These are phyloP conservation scores for Clunio marinus DNA, from an alignment of 2,888 invertebrate species.

Conservation along the genomic window DNA sequence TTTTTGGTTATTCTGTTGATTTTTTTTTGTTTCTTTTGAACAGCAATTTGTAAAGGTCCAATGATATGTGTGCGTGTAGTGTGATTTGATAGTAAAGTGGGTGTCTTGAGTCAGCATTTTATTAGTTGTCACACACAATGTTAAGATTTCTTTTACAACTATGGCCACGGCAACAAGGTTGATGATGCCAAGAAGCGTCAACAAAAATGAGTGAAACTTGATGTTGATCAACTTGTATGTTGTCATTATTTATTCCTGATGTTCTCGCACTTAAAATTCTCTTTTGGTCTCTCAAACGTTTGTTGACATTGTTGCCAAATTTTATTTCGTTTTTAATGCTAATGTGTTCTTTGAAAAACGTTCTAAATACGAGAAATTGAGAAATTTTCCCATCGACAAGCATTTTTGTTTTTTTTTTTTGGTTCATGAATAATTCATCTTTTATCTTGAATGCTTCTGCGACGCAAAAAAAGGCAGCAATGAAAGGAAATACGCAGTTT, in stretches of 20 bases:
- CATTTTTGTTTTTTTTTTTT: no score
- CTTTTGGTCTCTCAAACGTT: no score
- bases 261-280: no score
- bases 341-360: no score
- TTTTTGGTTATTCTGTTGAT: conserved; percentile 19
- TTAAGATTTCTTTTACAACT: no score
- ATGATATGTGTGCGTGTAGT: neutral
- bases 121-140: no score
- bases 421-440: conserved; percentile 19
- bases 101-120: no score
- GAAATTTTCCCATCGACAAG: neutral
- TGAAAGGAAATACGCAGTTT: neutral
- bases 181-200: neutral
- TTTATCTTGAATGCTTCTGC: neutral
- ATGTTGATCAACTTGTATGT: neutral
- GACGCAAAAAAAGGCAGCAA: neutral
- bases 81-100: neutral
- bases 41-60: conserved; percentile 5
- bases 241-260: conserved; percentile 7
- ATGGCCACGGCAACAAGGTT: neutral
- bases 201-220: neutral
- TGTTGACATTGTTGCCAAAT: conserved; percentile 11
- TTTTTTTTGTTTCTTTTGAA: conserved; percentile 2
- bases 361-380: neutral
- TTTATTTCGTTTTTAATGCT: neutral